Base-by-base conservation (phyloP, 2,113 vertebrate species). In the Rhinichthys klamathensis region DNA sequence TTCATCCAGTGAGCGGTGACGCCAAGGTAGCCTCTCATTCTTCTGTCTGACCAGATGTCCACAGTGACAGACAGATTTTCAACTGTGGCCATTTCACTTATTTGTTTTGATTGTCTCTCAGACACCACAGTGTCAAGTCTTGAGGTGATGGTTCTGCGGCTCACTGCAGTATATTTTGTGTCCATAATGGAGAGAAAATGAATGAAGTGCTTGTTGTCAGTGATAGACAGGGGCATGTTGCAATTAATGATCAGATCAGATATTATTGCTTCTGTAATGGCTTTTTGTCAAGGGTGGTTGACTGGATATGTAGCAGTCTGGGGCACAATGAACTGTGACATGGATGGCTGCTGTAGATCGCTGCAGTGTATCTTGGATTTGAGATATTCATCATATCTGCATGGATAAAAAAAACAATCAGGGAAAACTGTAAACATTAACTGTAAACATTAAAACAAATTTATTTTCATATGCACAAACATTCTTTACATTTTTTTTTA, bases 31-130 rank as follows among this genome's bases (percentile, higher is more conserved):
- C 82, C 86, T 72, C 86, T 77, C 86, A 87, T 85, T 83, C 61
- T 85, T n/a, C 82, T 46, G 76, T 87, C 86, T 51, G 82, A 85
- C 82, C 82, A 87, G 63, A 79, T 79, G 46, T 87, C 86, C 75
- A 85, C 86, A 70, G 82, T 84, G 49, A 87, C 72, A 41, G 85
- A 87, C 41, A 84, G 49, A 83, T 86, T 54, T n/a, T 86, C 80
- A 58, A 51, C 81, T 46, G 58, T 58, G 61, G 56, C 81, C 11
- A 86, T n/a, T 84, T 86, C 80, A 77, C 41, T 77, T 61, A 76
- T 84, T 10, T 77, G 41, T 41, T 87, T 84, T 49, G 38, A 27
- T n/a, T 69, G 81, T 67, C 60, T 77, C 44, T 87, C 86, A 67
- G 46, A 70, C 41, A 77, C 85, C 54, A 74, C 12, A 80, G n/a